Percentiles rank a stretch among this genome's conserved stretches.
phyloP scores from a whole-genome alignment of 1,140 invertebrate species.

The Ostrea denselamellosa region DNA sequence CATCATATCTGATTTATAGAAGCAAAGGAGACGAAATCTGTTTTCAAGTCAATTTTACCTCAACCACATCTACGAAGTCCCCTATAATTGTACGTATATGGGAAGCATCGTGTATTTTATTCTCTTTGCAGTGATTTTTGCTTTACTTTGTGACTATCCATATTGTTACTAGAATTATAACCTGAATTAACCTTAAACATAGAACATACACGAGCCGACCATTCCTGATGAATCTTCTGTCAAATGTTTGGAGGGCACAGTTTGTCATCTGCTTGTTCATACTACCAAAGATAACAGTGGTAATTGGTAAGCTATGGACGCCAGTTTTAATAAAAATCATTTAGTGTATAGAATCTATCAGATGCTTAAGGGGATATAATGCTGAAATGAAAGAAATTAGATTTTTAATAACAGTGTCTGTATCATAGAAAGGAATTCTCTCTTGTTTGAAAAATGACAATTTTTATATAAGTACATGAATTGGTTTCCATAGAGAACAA shows the following conservation, averaged over 20 bases:
- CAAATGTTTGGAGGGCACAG: neutral
- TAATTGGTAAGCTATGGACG: neutral
- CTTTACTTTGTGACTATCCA: too few relatives aligned
- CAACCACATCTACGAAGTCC: neutral
- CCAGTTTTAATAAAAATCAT: neutral
- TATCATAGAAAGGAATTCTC: too few relatives aligned
- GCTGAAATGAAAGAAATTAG: too few relatives aligned
- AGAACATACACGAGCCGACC: conserved; percentile 14
- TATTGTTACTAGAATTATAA: neutral
- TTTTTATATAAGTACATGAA: too few relatives aligned
- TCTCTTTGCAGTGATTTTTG: neutral
- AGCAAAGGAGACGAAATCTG: conserved; percentile 1
- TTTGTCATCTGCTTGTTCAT: conserved; percentile 35
- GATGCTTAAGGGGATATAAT: too few relatives aligned
- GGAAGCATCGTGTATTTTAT: neutral
- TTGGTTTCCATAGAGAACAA: too few relatives aligned
- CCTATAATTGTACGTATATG: neutral
- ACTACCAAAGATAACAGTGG: conserved; percentile 16
- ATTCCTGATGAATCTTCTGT: conserved; percentile 22
- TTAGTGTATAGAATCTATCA: neutral
- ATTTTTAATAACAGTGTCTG: too few relatives aligned
- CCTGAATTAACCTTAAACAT: neutral
- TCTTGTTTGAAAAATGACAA: too few relatives aligned
- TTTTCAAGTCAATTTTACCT: conserved; percentile 16
- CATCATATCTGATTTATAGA: neutral